Conservation (phyloP, 2,113 vertebrate species). For the Scolopax mira region DNA sequence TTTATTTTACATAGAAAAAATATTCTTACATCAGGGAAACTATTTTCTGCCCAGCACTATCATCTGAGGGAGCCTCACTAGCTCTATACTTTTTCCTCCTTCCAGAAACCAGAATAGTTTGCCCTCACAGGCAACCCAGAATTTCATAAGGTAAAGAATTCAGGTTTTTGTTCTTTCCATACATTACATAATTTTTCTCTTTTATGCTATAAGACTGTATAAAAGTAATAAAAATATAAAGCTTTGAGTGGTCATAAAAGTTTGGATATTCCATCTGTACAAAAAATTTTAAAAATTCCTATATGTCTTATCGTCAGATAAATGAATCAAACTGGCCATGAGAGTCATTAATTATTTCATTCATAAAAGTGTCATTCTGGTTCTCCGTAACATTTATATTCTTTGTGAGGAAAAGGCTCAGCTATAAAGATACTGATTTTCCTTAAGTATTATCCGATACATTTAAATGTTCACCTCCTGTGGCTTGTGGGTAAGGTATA, state of each 20-base stretch:
- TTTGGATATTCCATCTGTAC: background rate
- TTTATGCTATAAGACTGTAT: background rate
- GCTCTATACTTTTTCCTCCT: background rate
- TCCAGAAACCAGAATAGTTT: background rate
- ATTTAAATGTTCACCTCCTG: background rate
- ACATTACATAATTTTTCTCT: background rate
- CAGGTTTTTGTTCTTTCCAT: background rate
- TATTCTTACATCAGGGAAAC: background rate
- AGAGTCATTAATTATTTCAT: background rate
- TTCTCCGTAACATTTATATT: background rate
- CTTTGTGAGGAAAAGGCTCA: background rate
- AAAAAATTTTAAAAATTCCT: background rate
- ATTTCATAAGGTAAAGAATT: background rate
- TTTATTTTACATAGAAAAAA: background rate
- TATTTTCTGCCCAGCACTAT: background rate
- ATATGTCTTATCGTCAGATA: background rate
- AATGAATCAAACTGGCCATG: background rate
- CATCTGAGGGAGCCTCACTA: background rate
- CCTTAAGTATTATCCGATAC: background rate
- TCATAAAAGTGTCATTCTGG: background rate
- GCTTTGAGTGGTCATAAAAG: background rate
- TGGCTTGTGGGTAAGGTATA: background rate
- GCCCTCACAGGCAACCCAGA: background rate
- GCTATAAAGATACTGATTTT: background rate
- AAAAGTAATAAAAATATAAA: background rate